Percentiles rank a stretch among this genome's conserved stretches.
Evolutionary conservation across 1,140 invertebrate species (phyloP).

Genomic region (Drosophila albomicans): DNA sequence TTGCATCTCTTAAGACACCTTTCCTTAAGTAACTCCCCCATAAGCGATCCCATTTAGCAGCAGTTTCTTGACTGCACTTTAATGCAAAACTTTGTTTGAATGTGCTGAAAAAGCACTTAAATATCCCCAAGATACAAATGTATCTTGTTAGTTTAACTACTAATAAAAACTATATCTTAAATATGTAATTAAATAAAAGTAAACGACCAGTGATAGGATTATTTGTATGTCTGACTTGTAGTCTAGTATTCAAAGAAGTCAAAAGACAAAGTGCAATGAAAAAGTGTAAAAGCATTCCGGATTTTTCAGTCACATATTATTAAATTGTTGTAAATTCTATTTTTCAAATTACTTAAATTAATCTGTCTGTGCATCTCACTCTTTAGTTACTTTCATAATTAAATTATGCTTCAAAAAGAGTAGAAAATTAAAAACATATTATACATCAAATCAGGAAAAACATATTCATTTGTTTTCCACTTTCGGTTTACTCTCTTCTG

Average conservation of each 20-base stretch:
- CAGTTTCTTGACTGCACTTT: neutral
- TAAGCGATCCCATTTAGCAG: neutral
- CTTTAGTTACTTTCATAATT: too few species aligned
- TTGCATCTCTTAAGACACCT: neutral
- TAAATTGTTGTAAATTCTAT: too few species aligned
- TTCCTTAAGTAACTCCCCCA: too few species aligned
- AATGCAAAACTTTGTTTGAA: neutral
- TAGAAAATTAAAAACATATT: too few species aligned
- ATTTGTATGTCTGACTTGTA: neutral
- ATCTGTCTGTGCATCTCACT: too few species aligned
- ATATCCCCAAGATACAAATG: neutral
- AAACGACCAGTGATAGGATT: neutral
- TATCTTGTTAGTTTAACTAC: neutral
- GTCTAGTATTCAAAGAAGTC: too few species aligned
- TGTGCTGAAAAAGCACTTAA: neutral
- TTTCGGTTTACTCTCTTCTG: neutral
- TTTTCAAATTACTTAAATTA: too few species aligned
- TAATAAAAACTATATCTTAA: slow-evolving; percentile 1
- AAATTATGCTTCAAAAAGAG: too few species aligned
- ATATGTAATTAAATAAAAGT: neutral
- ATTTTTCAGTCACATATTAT: too few species aligned
- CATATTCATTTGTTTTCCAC: neutral
- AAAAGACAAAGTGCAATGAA: too few species aligned
- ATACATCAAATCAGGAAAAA: too few species aligned
- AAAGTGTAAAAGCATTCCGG: too few species aligned